Evolutionary conservation across 2,888 invertebrate genomes (phyloP).

Genomic region (Tineola bisselliella): DNA sequence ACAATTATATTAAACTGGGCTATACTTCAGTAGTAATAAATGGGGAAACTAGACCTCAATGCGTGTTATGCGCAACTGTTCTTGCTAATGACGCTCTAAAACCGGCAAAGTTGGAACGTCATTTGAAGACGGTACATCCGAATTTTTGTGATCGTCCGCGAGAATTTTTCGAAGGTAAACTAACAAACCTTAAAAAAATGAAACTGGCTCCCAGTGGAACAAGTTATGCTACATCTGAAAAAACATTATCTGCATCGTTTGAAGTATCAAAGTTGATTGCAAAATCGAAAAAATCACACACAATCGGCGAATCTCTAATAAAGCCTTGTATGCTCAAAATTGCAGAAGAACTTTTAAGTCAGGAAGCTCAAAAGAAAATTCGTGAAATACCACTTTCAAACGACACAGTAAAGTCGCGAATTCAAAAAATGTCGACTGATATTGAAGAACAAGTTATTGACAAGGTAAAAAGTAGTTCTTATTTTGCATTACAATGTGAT

Average conservation of each 20-base stretch:
- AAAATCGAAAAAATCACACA: constrained; percentile 3
- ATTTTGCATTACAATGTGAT: constrained; percentile 6
- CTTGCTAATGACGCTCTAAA: constrained; percentile 8
- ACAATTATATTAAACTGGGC: no score
- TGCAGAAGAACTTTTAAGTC: constrained; percentile 10
- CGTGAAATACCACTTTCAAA: constrained; percentile 11
- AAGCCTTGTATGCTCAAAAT: constrained; percentile 12
- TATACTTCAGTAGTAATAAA: no score
- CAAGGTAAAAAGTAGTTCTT: neutral
- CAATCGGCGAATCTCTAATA: no score
- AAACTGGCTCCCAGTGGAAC: no score
- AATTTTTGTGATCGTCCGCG: neutral
- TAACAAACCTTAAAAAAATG: no score
- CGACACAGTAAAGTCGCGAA: constrained; percentile 8
- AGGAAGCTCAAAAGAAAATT: constrained; percentile 8
- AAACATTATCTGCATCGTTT: constrained; percentile 12
- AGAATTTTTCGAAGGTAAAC: constrained; percentile 8
- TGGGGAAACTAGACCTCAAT: constrained; percentile 11
- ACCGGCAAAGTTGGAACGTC: constrained; percentile 11
- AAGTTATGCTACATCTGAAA: constrained; percentile 2
- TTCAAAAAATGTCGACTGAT: neutral
- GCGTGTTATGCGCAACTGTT: neutral
- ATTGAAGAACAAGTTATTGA: constrained; percentile 6
- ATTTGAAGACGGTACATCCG: constrained; percentile 10
- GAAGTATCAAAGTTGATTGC: constrained; percentile 12